Base-by-base conservation (phyloP, 1,140 invertebrate genomes). In the Oedothorax gibbosus region DNA sequence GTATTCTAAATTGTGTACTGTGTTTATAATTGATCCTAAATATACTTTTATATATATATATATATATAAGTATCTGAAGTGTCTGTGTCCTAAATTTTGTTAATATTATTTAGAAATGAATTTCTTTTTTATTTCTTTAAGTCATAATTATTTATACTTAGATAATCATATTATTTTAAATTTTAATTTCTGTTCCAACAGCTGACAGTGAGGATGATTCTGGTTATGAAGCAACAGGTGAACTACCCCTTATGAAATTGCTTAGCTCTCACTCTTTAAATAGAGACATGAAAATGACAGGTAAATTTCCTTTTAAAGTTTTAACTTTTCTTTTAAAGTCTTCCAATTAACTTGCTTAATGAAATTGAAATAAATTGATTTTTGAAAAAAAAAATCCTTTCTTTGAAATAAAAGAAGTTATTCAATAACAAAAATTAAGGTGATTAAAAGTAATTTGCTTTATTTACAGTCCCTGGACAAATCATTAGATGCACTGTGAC, bases 201-300 rank as follows among this genome's bases (percentile, higher is more conserved):
- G 86, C 83, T 69, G 86, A 87, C 57, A 87, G 86, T 72, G 86
- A 87, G 73, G 85, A 87, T 85, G 86, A 87, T 78, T 87, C 86
- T 57, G 86, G 86, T 6, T 87, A 87, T 85, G 86, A 83, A 21
- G 62, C 86, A 12, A 49, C 71, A 20, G 51, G 60, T 65, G 76
- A 80, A 51, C 68, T 77, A 12, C 73, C 73, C 51, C 64, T 85
- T 50, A 66, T 86, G 83, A 78, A 85, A 54, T 56, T 78, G 21
- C 54, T 85, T n/a, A 78, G 66, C 18, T 85, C 76, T 18, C 75
- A 78, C 53, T 85, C 75, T 15, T 54, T 85, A 57, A 69, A 53
- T 21, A 78, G 72, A 56, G 83, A 85, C 49, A 21, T 78, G 14
- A 85, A 78, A 80, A 87, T 85, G 75, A 35, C 62, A 12, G 81